Percentiles rank a stretch among this genome's conserved stretches.
phyloP scores from a whole-genome alignment of 2,797 vertebrate genomes.

The Mareca strepera region DNA sequence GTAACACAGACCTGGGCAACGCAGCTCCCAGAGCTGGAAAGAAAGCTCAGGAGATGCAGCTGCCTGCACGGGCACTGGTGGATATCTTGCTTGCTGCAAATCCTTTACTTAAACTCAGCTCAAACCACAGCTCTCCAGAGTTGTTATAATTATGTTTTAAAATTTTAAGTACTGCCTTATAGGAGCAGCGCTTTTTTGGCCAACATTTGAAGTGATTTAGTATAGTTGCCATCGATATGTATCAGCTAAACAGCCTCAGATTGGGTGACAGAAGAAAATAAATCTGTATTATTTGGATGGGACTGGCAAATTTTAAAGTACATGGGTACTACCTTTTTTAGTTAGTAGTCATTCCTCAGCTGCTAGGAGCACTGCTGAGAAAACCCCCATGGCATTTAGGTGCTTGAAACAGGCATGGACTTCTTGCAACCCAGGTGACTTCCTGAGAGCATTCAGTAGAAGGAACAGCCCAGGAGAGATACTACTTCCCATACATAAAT shows the following conservation, averaged over 20 bases:
- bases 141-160: neutral
- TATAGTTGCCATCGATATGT: neutral
- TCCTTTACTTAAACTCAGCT: neutral
- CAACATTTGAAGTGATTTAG: neutral
- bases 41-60: neutral
- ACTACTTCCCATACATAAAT: neutral
- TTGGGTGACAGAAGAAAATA: neutral
- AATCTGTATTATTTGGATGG: neutral
- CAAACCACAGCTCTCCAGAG: neutral
- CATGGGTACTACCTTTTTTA: neutral
- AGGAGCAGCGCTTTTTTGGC: neutral
- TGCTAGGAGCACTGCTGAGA: neutral
- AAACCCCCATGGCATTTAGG: neutral
- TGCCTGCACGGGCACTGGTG: accelerated
- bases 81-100: neutral
- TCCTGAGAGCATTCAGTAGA: accelerated
- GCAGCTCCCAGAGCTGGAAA: neutral
- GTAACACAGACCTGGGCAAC: accelerated
- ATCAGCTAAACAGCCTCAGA: neutral
- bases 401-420: neutral
- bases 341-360: neutral
- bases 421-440: neutral
- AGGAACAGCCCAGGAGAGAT: neutral
- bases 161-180: neutral
- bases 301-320: neutral